Evolutionary conservation across 2,113 vertebrate genomes (phyloP).

Genomic region (Syrrhaptes paradoxus): DNA sequence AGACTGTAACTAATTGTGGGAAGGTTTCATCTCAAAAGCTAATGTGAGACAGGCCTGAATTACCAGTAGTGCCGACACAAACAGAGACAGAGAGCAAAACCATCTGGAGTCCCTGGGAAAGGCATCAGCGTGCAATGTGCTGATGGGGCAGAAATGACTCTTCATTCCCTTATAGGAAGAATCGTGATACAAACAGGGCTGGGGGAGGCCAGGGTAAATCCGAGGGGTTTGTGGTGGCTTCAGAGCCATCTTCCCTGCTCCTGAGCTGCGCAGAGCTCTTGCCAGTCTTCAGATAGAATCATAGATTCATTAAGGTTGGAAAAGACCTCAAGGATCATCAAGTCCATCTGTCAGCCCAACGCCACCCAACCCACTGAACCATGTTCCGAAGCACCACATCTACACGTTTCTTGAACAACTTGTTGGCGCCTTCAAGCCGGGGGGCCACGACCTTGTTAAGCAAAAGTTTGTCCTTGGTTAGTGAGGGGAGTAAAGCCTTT

Average conservation of each 20-base stretch:
- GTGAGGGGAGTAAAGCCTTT: too few species aligned
- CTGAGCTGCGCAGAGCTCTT: neutral
- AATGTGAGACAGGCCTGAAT: constrained; percentile 38
- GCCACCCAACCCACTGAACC: too few species aligned
- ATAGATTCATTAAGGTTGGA: too few species aligned
- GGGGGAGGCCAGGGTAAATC: neutral
- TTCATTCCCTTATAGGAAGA: neutral
- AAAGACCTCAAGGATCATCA: too few species aligned
- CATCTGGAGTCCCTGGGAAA: constrained; percentile 51
- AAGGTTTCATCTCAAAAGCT: constrained; percentile 33
- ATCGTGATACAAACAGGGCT: neutral
- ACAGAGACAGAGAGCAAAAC: constrained; percentile 31
- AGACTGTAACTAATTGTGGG: constrained; percentile 36
- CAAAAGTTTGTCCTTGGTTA: too few species aligned
- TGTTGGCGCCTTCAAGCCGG: too few species aligned
- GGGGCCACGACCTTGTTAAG: too few species aligned
- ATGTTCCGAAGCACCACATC: too few species aligned
- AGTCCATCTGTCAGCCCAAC: too few species aligned
- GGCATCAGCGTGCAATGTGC: neutral
- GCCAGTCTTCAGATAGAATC: neutral
- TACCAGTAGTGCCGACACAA: constrained; percentile 33
- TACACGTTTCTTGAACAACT: too few species aligned
- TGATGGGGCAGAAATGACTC: constrained; percentile 42
- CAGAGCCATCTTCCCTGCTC: neutral
- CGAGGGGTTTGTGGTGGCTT: neutral